Percentiles rank a stretch among this genome's conserved stretches.
Evolutionary conservation across 2,113 vertebrate species (phyloP).

Genomic region (Proterorhinus semilunaris): DNA sequence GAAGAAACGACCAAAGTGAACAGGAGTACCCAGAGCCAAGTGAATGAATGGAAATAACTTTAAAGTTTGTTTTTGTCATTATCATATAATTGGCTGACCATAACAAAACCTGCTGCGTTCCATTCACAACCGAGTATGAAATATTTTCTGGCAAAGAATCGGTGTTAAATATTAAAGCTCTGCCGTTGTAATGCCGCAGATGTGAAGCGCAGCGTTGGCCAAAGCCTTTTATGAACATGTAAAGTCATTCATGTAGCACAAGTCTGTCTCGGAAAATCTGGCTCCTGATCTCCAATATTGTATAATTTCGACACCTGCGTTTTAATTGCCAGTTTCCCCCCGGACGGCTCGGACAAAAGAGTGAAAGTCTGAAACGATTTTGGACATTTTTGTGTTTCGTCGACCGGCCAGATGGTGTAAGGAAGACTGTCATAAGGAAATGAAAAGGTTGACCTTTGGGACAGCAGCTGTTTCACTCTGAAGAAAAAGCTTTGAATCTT

Average conservation of each 20-base stretch:
- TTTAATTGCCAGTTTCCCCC: conserved; percentile 26
- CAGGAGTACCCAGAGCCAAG: too few species aligned
- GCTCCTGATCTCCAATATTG: neutral
- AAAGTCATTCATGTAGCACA: neutral
- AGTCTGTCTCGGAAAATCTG: neutral
- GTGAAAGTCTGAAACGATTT: conserved; percentile 16
- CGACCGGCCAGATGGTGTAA: neutral
- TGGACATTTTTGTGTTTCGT: neutral
- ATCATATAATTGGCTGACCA: neutral
- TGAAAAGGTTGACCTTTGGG: conserved; percentile 34
- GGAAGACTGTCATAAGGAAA: conserved; percentile 30
- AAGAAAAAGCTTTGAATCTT: neutral
- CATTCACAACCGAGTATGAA: neutral
- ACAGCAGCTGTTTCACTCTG: conserved; percentile 27
- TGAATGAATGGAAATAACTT: neutral
- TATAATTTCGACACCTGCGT: conserved; percentile 17
- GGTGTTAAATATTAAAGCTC: neutral
- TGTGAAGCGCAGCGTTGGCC: neutral
- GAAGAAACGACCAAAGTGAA: too few species aligned
- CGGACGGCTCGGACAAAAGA: conserved; percentile 17
- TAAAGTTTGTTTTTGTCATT: neutral
- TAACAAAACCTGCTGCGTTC: neutral
- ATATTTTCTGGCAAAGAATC: conserved; percentile 1
- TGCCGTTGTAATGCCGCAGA: neutral
- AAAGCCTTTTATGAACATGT: conserved; percentile 7